phyloP scores from a whole-genome alignment of 2,113 vertebrate genomes.

The Hoplias malabaricus region DNA sequence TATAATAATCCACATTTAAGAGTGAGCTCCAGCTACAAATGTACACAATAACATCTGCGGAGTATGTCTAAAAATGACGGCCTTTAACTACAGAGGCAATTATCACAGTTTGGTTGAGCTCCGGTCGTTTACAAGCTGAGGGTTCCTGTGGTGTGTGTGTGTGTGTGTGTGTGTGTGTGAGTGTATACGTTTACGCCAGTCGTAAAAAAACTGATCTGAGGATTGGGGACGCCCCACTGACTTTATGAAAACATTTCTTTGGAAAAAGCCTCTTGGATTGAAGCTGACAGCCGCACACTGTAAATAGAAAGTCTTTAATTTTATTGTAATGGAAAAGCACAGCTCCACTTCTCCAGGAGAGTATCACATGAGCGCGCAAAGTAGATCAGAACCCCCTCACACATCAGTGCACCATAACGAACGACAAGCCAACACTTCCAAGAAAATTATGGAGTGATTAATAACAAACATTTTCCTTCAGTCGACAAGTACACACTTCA shows the following conservation, averaged over 20 bases:
- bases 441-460: not conserved
- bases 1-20: not conserved
- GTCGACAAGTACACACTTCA: not conserved
- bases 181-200: slow-evolving; percentile 34
- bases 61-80: not conserved
- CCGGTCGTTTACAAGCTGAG: slow-evolving; percentile 36
- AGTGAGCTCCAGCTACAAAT: not conserved
- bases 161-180: slow-evolving; percentile 35
- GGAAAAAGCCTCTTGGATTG: slow-evolving; percentile 15
- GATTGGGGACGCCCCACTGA: slow-evolving; percentile 31
- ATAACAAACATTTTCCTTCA: not conserved
- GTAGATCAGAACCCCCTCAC: not conserved
- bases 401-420: not conserved
- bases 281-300: not conserved
- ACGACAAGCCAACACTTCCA: not conserved
- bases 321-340: not conserved
- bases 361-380: not conserved
- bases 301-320: not conserved
- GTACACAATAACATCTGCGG: not conserved
- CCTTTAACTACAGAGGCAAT: slow-evolving; percentile 31
- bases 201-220: slow-evolving; percentile 26
- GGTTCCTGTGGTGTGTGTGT: slow-evolving; percentile 26
- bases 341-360: not conserved
- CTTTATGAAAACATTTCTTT: slow-evolving; percentile 25
- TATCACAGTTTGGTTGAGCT: slow-evolving; percentile 39